Conservation (phyloP, 2,113 vertebrate genomes). For the Centropus unirufus region DNA sequence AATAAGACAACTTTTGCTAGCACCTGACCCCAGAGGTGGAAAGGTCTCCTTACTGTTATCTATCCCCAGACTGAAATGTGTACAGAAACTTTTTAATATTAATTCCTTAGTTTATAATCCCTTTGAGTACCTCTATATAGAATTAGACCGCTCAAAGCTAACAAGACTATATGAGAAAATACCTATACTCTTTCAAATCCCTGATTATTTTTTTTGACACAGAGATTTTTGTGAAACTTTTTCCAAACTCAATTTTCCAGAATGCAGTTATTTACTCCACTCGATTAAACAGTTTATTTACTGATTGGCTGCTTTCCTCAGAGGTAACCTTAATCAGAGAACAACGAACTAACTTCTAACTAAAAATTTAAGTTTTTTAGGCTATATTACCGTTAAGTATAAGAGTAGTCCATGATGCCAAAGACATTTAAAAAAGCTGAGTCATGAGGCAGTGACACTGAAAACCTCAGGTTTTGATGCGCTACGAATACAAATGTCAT, state of each 20-base stretch:
- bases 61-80: neutral
- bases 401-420: neutral
- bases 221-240: neutral
- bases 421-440: neutral
- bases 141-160: neutral
- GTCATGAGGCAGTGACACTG: neutral
- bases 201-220: neutral
- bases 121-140: neutral
- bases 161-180: neutral
- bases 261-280: neutral
- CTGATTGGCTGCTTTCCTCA: neutral
- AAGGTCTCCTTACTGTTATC: conserved; percentile 32
- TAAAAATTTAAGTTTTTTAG: neutral
- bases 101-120: neutral
- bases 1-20: conserved; percentile 68
- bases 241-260: neutral
- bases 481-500: neutral
- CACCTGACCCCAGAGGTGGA: conserved; percentile 70
- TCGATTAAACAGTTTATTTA: neutral
- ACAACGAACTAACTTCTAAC: neutral
- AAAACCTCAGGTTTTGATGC: neutral
- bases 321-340: neutral
- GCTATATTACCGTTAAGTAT: neutral
- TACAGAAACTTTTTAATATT: neutral
- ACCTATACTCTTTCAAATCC: neutral